Base-by-base conservation (phyloP, 64 coral and sea anemone genomes). In the Platygyra sinensis region DNA sequence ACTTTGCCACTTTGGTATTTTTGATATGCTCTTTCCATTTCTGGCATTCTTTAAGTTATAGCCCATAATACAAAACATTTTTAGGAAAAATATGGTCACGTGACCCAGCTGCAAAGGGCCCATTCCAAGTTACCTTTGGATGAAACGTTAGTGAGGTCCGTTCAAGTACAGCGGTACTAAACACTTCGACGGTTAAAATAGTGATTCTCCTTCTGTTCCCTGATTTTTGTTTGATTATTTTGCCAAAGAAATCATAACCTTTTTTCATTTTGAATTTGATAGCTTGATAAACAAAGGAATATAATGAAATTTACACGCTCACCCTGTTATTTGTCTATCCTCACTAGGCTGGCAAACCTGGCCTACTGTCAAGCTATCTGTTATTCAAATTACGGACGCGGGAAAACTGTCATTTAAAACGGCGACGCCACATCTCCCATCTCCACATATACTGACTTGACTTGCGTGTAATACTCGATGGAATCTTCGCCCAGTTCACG, bases 381-480 rank as follows among this genome's bases (percentile, higher is more conserved):
- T 25, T 24, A 3, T 19, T 67, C 63, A 67, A 67, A 24, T 32
- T 36, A 39, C 11, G 16, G 32, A 76, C 30, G 8, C 30, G n/a
- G 14, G 38, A 33, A 12, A 19, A 38, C 4, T 76, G 28, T 38
- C 73, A 19, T 39, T 71, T 93, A 93, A 52, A 95, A 99, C 15
- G 97, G 94, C 20, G 91, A 80, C 76, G 95, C 97, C 20, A 99
- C 97, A 55, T 88, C 86, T 16, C 94, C 94, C 94, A 92, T 99
- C 77, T 93, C 94, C 19, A 99, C 94, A 61, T 95, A 99, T 80
- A 99, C 94, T 38, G 88, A 84, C 77, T 99, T 99, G 51, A 95
- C 91, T 52, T 99, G 97, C 38, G 97, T 99, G 60, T 99, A 99
- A 54, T 92, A 69, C 10, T 95, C 88, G 22, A 99, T 65, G 16